Evolutionary conservation across 2,888 invertebrate species (phyloP).

Genomic region (Limnephilus rhombicus): DNA sequence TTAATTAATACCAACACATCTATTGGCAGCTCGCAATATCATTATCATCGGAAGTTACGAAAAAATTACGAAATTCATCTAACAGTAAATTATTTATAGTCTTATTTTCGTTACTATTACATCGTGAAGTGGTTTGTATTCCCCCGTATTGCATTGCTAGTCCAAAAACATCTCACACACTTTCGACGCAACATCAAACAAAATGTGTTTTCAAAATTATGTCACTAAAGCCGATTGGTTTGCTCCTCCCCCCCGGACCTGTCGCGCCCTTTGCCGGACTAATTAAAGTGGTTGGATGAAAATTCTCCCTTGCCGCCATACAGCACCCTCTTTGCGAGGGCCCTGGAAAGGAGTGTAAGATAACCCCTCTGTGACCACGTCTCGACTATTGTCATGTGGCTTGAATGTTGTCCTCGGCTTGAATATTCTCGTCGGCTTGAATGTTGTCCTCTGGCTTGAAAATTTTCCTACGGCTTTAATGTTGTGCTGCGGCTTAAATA

Average conservation of each 20-base stretch:
- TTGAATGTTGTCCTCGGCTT: conserved; percentile 31
- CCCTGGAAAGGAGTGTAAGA: conserved; percentile 85
- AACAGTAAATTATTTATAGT: too few species aligned
- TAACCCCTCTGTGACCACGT: conserved; percentile 48
- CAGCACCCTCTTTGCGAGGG: conserved; percentile 84
- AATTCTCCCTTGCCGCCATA: conserved; percentile 84
- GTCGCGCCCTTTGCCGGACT: conserved; percentile 27
- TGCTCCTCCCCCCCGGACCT: conserved; percentile 23
- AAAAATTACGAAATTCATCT: background rate
- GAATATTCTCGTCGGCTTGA: background rate
- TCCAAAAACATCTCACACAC: background rate
- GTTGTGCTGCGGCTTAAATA: background rate
- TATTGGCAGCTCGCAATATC: background rate
- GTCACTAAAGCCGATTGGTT: conserved; percentile 54
- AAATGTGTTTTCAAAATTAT: conserved; percentile 48
- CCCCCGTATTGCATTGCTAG: background rate
- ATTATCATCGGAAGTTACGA: background rate
- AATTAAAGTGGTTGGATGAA: conserved; percentile 85
- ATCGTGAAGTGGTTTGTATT: background rate
- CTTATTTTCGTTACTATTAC: too few species aligned
- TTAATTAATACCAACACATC: too few species aligned
- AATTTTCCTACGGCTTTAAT: too few species aligned
- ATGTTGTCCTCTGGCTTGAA: background rate
- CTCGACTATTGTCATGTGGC: conserved; percentile 49
- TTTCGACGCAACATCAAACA: conserved; percentile 15